A percentile compares a stretch with the other conserved stretches of the same genome.
Evolutionary conservation across 2,797 vertebrate genomes (phyloP).

Genomic region (Platalea minor): DNA sequence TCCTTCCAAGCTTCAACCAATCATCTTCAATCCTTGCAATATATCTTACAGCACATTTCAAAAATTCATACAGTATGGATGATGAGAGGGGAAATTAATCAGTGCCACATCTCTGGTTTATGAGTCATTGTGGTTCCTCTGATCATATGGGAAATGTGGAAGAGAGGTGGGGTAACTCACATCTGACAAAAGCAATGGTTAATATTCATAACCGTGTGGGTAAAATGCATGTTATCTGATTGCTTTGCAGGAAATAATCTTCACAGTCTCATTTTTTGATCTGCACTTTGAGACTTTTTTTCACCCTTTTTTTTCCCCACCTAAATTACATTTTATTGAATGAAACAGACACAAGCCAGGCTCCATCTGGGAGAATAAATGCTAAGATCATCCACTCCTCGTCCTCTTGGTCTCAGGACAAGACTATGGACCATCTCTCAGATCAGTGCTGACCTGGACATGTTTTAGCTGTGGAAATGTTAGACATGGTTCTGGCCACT

Average conservation of each 20-base stretch:
- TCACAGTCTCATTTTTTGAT: neutral
- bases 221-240: conserved; percentile 25
- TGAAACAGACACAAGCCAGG: neutral
- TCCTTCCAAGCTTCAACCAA: neutral
- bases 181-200: conserved; percentile 27
- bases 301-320: neutral
- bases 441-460: neutral
- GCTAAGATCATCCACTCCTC: neutral
- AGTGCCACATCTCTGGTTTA: neutral
- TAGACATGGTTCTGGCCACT: neutral
- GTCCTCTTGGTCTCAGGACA: neutral
- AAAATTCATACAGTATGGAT: neutral
- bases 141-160: neutral
- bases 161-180: neutral
- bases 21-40: neutral
- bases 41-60: conserved; percentile 3
- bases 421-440: neutral
- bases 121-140: neutral
- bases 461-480: neutral
- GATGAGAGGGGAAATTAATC: conserved; percentile 19
- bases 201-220: conserved; percentile 35
- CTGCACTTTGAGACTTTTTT: neutral
- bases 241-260: conserved; percentile 32
- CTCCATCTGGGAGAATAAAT: neutral
- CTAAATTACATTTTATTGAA: neutral